Evolutionary conservation across 2,113 vertebrate genomes (phyloP), one percentile per base, ranked within the genome.

Genomic region (Lampris incognitus): DNA sequence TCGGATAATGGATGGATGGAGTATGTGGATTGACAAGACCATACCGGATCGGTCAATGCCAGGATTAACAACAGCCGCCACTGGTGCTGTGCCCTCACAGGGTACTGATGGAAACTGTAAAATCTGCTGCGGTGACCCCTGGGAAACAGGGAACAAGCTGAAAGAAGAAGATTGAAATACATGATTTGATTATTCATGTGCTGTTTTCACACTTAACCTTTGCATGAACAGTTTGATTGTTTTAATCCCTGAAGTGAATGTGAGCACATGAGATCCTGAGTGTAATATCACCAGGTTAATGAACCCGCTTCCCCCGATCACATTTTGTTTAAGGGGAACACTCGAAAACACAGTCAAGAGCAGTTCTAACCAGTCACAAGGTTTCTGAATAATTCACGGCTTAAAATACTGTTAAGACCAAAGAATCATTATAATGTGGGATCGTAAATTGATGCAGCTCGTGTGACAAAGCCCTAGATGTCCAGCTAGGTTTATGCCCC

Each of bases 241-340:
- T 60, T 6, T 63, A n/a, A 63, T 63, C 60, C 60, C 60, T 44
- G 24, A 7, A 13, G 6, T 63, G 39, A 44, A 63, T 63, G 56
- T 36, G 3, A 57, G 60, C 42, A 46, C 60, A 63, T 63, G 60
- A 44, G 13, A 42, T 3, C 40, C n/a, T 24, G 5, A 9, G 24
- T 11, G 41, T 60, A 38, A n/a, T 24, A 42, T 44, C 11, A 63
- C 40, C 44, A 40, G 10, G 13, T 46, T 46, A 44, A 63, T 63
- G 40, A 46, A 63, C 40, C 60, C 13, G 3, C 41, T 42, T n/a
- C 41, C 40, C 13, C 10, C 24, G 49, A 1, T 13, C 9, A 8
- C 6, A 11, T 6, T 3, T 52, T 6, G 50, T 63, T 72, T 44
- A 41, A 2, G 8, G 5, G 37, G 24, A 6, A 37, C 24, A 37